Evolutionary conservation across 2,797 vertebrate genomes (phyloP), one percentile per base, ranked within the genome.

Genomic region (Gallinago stenura): DNA sequence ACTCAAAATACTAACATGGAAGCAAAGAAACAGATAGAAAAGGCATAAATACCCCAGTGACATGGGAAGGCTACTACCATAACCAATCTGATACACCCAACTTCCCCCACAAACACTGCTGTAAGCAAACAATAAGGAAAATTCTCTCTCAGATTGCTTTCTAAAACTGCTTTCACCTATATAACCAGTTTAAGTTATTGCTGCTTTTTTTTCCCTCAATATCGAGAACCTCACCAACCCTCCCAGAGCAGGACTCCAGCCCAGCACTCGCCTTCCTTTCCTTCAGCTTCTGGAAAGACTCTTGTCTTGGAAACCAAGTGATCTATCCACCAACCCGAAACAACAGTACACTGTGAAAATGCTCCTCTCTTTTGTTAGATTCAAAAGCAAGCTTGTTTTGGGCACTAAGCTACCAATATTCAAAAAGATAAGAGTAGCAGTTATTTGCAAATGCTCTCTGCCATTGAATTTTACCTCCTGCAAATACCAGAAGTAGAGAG

Each of bases 301-400:
- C 54, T n/a, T 39, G 39, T 37, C 18, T 18, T n/a, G 35, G 68
- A 79, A 91, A 50, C 37, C 37, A 79, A 33, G 50, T 9, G 15
- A 68, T 33, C n/a, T 33, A 45, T 64, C 53, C 75, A 77, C 9
- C 31, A 53, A 79, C 45, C 10, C 85, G 25, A 72, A 65, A 76
- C 45, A 60, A 41, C 17, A 69, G 14, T 4, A 10, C 0, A 0
- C 26, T 73, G 24, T 45, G 51, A 66, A 41, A 1, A 43, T 39
- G 57, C 30, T 66, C 30, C 61, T 46, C n/a, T 77, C n/a, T 54
- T 80, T 17, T 43, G 9, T 30, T 26, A 54, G 7, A 72, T 24
- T 60, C 46, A 73, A 70, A 76, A 80, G 18, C 58, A 66, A 91
- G 46, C 13, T 18, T 41, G 25, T n/a, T 94, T 54, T 6, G 31